phyloP scores from a whole-genome alignment of 2,888 invertebrate species.

The Branchipolynoe longqiensis region DNA sequence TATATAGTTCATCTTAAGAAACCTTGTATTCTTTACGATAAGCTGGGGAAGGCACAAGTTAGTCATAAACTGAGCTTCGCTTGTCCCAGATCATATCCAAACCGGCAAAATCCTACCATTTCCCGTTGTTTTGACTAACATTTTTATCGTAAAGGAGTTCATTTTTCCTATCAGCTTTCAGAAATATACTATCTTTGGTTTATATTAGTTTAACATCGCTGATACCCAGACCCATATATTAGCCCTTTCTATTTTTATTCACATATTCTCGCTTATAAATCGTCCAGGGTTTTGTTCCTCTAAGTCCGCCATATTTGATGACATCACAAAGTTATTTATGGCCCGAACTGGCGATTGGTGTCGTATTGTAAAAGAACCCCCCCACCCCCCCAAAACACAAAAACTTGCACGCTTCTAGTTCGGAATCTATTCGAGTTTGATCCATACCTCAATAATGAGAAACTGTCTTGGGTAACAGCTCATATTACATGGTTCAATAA shows the following conservation, averaged over 20 bases:
- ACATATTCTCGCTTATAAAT: neutral
- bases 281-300: conserved; percentile 39
- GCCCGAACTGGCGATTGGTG: too few relatives aligned
- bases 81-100: conserved; percentile 51
- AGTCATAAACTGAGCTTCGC: neutral
- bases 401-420: too few relatives aligned
- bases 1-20: neutral
- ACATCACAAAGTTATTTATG: conserved; percentile 61
- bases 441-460: neutral
- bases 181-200: too few relatives aligned
- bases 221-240: too few relatives aligned
- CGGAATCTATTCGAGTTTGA: too few relatives aligned
- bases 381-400: too few relatives aligned
- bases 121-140: conserved; percentile 22
- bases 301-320: conserved; percentile 59
- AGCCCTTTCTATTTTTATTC: too few relatives aligned
- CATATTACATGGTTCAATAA: neutral
- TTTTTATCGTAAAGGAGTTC: too few relatives aligned
- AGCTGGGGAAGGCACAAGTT: neutral
- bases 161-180: too few relatives aligned
- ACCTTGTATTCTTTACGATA: neutral
- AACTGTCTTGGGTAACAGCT: neutral
- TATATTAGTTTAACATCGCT: too few relatives aligned
- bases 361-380: too few relatives aligned
- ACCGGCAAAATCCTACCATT: conserved; percentile 38